These are phyloP conservation scores for Anabacerthia variegaticeps DNA, from an alignment of 2,797 vertebrate genomes.

Conservation along the genomic window DNA sequence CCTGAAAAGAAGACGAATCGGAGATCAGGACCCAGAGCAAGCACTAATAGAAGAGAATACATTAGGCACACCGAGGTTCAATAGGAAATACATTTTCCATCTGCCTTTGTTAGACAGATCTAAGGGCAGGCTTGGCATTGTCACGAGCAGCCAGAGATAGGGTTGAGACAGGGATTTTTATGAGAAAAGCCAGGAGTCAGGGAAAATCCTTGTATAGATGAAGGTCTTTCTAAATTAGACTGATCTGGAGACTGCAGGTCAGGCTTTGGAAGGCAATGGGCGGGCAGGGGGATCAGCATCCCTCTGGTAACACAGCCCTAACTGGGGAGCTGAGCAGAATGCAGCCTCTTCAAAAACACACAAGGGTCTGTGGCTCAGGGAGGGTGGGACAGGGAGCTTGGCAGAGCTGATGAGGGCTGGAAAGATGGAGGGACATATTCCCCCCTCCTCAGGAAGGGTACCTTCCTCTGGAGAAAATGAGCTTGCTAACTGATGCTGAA, in stretches of 20 bases:
- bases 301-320: background rate
- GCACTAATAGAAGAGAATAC: background rate
- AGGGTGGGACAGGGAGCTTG: background rate
- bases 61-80: background rate
- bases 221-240: background rate
- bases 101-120: slow-evolving; percentile 16
- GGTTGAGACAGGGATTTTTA: background rate
- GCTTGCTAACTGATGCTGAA: fast-evolving
- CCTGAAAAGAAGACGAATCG: background rate
- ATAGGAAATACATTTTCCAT: background rate
- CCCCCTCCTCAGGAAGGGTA: background rate
- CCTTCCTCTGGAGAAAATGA: background rate
- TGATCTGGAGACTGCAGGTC: fast-evolving
- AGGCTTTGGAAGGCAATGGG: background rate
- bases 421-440: background rate
- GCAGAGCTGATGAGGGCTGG: background rate
- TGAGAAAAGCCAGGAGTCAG: background rate
- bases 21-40: slow-evolving; percentile 29
- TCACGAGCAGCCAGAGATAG: background rate
- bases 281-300: background rate
- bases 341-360: background rate
- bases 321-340: background rate
- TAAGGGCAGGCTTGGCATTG: background rate
- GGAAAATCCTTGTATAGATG: background rate
- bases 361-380: background rate